A percentile compares a stretch with the other conserved stretches of the same genome.
Evolutionary conservation across 1,140 invertebrate genomes (phyloP).

Genomic region (Neodiprion fabricii): DNA sequence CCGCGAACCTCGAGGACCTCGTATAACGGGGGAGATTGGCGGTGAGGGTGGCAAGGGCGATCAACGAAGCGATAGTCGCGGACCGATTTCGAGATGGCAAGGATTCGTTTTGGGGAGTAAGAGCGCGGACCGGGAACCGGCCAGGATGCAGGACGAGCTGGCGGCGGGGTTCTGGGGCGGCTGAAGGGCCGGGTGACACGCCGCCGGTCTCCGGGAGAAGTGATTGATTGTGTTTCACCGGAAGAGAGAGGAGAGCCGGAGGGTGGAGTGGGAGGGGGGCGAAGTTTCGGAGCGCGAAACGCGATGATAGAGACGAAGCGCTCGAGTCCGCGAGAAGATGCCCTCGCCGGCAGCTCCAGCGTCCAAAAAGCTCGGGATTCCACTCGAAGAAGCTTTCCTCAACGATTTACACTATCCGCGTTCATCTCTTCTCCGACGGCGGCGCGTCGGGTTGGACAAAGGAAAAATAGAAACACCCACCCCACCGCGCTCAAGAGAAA

Average conservation of each 20-base stretch:
- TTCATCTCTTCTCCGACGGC: conserved; percentile 23
- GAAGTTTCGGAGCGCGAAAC: conserved; percentile 35
- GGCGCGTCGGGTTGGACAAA: conserved; percentile 42
- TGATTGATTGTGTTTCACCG: conserved; percentile 62
- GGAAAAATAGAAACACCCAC: conserved; percentile 52
- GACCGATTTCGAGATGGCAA: conserved; percentile 10
- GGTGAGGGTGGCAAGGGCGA: conserved; percentile 16
- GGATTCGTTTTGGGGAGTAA: background rate
- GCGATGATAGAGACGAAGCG: conserved; percentile 53
- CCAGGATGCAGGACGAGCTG: conserved; percentile 5
- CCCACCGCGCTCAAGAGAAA: conserved; percentile 22
- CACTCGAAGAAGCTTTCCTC: conserved; percentile 35
- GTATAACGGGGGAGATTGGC: conserved; percentile 14
- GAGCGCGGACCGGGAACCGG: background rate
- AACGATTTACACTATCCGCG: conserved; percentile 22
- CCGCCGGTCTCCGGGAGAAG: conserved; percentile 52
- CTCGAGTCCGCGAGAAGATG: conserved; percentile 48
- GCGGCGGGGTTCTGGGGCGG: conserved; percentile 14
- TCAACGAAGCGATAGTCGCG: conserved; percentile 12
- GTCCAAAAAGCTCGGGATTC: conserved; percentile 37
- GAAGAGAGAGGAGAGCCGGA: conserved; percentile 47
- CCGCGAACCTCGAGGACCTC: background rate
- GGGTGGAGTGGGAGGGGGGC: conserved; percentile 14
- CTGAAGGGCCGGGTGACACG: conserved; percentile 46
- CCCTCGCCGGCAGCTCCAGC: conserved; percentile 5